Base-by-base conservation (phyloP, 2,113 vertebrate species). In the Oreotrochilus melanogaster region DNA sequence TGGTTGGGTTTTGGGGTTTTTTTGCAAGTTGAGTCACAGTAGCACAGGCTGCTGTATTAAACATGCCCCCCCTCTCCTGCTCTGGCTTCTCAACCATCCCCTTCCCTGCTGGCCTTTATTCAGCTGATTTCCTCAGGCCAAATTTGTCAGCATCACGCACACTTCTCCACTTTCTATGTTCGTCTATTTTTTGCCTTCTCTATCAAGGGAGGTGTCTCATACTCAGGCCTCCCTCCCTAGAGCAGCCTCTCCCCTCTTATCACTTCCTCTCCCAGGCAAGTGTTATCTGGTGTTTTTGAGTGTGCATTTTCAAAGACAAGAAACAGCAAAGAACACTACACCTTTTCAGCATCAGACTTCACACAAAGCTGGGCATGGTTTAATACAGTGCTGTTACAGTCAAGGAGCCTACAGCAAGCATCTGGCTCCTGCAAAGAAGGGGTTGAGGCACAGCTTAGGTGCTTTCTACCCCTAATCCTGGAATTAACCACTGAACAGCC, bases 241-340 rank as follows among this genome's bases (percentile, higher is more conserved):
- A 87, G 39, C 71, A 70, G 60, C 39, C 78, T 19, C 51, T 79
- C 78, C 81, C 25, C 15, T 56, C 91, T 92, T 91, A 92, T 78
- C 84, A 14, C 37, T 66, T 47, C 74, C 18, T 74, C 53, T 92
- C 69, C 56, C 81, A 93, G 51, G 33, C 64, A 67, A 67, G 39
- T 1, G 18, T 78, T 78, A 78, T 51, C 66, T 56, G 56, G 14
- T 58, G 60, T 23, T 88, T 78, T 31, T 7, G 1, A 93, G 79
- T 3, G 0, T 4, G 23, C 0, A 0, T 62, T 94, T 87, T 70
- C 85, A 66, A 62, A 93, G 71, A 50, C 39, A 74, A 96, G 66
- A 91, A 95, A 89, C 15, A 21, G 35, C 83, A 60, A 48, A 84
- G 69, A 76, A 56, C 1, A 0, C 51, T 27, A 47, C 1, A 1